Conservation (phyloP, 2,113 vertebrate species). For the Forbesichthys agassizii region DNA sequence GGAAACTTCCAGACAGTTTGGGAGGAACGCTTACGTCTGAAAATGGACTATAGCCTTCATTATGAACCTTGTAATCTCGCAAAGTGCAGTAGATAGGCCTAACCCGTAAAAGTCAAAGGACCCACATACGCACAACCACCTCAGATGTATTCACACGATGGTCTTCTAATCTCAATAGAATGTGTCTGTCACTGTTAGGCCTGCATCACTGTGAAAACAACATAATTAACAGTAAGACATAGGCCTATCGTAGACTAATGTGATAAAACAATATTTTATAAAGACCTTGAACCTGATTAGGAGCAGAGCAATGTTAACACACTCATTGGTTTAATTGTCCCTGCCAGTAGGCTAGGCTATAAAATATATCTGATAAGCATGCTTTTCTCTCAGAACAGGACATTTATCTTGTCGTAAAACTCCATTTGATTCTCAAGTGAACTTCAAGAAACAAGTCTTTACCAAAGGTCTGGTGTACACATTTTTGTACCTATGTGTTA, state of each 20-base stretch:
- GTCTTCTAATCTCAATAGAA: too few relatives aligned
- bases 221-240: not conserved
- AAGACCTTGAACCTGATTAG: not conserved
- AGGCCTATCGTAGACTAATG: too few relatives aligned
- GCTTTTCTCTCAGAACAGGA: conserved; percentile 38
- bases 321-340: conserved; percentile 9
- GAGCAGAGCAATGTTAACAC: not conserved
- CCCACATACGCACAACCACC: not conserved
- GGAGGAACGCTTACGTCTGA: conserved; percentile 78
- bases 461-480: not conserved
- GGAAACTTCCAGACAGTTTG: conserved; percentile 60
- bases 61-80: not conserved
- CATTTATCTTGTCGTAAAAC: conserved; percentile 55
- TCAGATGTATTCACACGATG: not conserved
- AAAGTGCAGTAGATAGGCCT: not conserved
- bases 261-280: not conserved
- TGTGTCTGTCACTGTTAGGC: not conserved
- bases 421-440: conserved; percentile 30
- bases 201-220: not conserved
- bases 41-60: not conserved
- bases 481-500: not conserved
- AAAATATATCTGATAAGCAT: conserved; percentile 30
- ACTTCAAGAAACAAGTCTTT: conserved; percentile 33
- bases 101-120: conserved; percentile 7
- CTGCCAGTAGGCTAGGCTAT: conserved; percentile 2